Evolutionary conservation across 2,113 vertebrate genomes (phyloP).

Genomic region (Daubentonia madagascariensis): DNA sequence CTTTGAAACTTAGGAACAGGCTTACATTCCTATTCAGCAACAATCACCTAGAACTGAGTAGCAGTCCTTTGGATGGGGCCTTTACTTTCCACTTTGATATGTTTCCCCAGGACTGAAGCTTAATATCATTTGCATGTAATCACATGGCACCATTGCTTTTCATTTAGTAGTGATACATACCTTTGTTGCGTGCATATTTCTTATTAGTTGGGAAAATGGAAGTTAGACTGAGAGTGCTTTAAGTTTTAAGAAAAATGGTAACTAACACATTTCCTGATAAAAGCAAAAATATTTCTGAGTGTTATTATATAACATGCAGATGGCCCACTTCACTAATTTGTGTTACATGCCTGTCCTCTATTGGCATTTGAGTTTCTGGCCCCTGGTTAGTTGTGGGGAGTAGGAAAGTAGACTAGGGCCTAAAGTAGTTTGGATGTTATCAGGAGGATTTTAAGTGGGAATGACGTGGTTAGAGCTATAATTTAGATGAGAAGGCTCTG

Average conservation of each 20-base stretch:
- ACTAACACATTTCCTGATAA: neutral
- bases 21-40: neutral
- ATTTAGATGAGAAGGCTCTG: neutral
- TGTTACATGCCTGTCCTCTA: neutral
- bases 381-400: neutral
- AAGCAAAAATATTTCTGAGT: neutral
- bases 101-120: neutral
- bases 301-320: neutral
- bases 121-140: neutral
- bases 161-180: neutral
- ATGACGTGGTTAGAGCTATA: neutral
- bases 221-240: neutral
- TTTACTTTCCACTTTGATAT: neutral
- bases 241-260: slow-evolving; percentile 2
- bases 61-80: neutral
- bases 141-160: neutral
- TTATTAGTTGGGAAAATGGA: neutral
- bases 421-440: neutral
- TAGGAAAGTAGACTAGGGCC: neutral
- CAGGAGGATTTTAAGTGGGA: neutral
- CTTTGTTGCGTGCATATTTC: neutral
- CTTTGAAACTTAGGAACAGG: neutral
- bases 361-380: neutral
- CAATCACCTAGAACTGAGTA: neutral
- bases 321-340: neutral